Evolutionary conservation across 2,888 invertebrate genomes (phyloP).

Genomic region (Drosophila acutilabella): DNA sequence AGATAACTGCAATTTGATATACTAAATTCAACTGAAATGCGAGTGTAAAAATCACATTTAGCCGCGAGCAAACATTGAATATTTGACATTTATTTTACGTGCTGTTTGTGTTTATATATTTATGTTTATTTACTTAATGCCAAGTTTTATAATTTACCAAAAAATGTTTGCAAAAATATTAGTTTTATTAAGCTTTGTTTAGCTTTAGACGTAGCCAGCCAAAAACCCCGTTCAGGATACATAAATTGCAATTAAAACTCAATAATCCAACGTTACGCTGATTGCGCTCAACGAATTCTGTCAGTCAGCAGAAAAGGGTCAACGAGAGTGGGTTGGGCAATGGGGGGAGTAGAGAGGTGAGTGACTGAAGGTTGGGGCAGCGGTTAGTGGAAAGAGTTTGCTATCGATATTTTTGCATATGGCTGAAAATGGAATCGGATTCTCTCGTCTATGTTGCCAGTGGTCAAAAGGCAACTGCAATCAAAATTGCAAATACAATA

Average conservation of each 20-base stretch:
- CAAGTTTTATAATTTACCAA: conserved; percentile 48
- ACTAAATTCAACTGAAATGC: conserved; percentile 1
- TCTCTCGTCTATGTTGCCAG: conserved; percentile 43
- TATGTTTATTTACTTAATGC: conserved; percentile 67
- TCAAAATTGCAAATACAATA: conserved; percentile 81
- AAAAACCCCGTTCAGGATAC: not conserved
- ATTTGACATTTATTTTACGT: conserved; percentile 36
- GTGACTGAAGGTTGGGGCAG: too few species aligned
- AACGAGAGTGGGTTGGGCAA: not conserved
- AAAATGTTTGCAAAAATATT: conserved; percentile 67
- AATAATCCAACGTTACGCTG: conserved; percentile 41
- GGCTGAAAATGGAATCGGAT: conserved; percentile 42
- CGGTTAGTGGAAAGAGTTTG: not conserved
- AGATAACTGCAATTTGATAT: conserved; percentile 9
- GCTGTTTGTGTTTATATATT: conserved; percentile 29
- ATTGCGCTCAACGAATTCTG: conserved; percentile 39
- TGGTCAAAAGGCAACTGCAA: conserved; percentile 76
- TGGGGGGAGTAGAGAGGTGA: not conserved
- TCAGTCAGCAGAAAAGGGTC: conserved; percentile 29
- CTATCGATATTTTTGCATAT: conserved; percentile 67
- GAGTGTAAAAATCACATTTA: conserved; percentile 51
- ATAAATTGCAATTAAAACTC: conserved; percentile 52
- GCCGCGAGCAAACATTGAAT: conserved; percentile 43
- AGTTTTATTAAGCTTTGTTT: conserved; percentile 51
- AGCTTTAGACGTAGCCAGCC: not conserved